Conservation (phyloP, 2,888 invertebrate genomes). For the Pristionchus fissidentatus region DNA sequence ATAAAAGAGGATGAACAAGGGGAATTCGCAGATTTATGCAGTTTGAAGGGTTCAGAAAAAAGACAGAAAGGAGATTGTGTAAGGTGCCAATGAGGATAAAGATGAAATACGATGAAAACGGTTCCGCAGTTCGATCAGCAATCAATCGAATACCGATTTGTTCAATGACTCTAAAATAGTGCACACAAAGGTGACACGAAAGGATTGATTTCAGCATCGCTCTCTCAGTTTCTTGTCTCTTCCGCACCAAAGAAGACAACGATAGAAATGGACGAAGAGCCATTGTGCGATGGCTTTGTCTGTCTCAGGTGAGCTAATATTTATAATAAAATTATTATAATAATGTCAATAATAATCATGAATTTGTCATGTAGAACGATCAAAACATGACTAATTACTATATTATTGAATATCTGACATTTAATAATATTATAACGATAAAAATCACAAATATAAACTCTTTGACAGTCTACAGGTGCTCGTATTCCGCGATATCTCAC, state of each 20-base stretch:
- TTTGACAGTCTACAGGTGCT: slow-evolving; percentile 21
- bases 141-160: no score
- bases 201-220: slow-evolving; percentile 27
- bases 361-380: no score
- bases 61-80: no score
- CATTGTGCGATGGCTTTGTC: slow-evolving; percentile 25
- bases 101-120: background rate
- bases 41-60: background rate
- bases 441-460: background rate
- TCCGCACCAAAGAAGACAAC: slow-evolving; percentile 2
- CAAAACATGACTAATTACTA: no score
- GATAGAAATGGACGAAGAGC: slow-evolving; percentile 24
- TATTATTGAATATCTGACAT: no score
- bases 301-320: slow-evolving; percentile 27
- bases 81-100: no score
- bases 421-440: no score
- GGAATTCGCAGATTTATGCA: no score
- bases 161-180: no score
- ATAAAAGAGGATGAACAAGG: no score
- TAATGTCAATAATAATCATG: no score
- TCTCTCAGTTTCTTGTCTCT: slow-evolving; percentile 19
- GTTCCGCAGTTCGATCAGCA: background rate
- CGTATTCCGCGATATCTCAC: slow-evolving; percentile 47
- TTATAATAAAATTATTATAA: background rate
- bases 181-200: no score